Base-by-base conservation (phyloP, 2,888 invertebrate species). In the Ptychoptera contaminata region DNA sequence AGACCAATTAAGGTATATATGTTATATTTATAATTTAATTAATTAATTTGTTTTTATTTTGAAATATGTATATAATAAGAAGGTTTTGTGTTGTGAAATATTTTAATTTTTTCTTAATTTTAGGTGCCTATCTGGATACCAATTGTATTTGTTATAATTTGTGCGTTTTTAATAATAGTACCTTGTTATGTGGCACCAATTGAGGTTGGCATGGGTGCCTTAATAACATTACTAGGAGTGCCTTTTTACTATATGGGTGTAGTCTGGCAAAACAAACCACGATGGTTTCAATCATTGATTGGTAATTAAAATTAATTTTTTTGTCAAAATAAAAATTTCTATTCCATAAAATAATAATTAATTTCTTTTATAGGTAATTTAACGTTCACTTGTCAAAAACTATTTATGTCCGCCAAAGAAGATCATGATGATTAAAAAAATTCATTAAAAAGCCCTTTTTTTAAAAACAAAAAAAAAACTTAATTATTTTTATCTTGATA, bases 171-270 rank as follows among this genome's bases (percentile, higher is more conserved):
- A 37, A 72, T 91, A 7, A 67, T 88, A 43, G 76, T 87, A 52
- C 88, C 88, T 3, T 74, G 82, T 45, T 74, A 82, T 54, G 83
- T 81, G 54, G 78, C 82, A 52, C 90, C 91, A 1, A 67, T 71
- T 36, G 86, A 87, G 58, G 84, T 90, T 31, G 73, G 80, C 7
- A 78, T 82, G 60, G 91, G 88, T 12, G 67, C 79, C 2, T 56
- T 79, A 29, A 87, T 91, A 55, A 86, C 90, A 0, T 59, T 79
- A n/a, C 74, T 81, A 23, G 91, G 91, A 2, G 71, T 91, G 48
- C 91, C 91, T 0, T 80, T 82, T 15, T 91, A 88, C 64, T 78
- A 74, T 55, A 56, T 77, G 1, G 79, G 87, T 35, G 76, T 90
- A 36, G 70, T 69, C 43, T 76, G 79, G 72, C 70, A 72, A 55